A percentile compares a stretch with the other conserved stretches of the same genome.
Conservation (phyloP, 2,113 vertebrate genomes). For the Campylorhamphus procurvoides region DNA sequence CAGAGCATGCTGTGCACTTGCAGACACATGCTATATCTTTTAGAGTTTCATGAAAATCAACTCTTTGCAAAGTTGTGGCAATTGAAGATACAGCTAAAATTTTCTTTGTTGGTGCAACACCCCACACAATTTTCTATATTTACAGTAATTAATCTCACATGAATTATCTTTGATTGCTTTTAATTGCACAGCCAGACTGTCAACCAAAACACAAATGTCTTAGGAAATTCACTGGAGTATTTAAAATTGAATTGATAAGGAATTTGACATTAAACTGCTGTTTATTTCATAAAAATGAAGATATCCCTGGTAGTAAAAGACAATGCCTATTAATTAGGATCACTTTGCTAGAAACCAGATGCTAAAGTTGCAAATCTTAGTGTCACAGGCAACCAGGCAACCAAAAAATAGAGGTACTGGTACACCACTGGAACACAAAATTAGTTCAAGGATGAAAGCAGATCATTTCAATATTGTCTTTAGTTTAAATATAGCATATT, state of each 20-base stretch:
- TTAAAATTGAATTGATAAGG: background rate
- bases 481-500: background rate
- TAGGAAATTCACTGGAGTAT: background rate
- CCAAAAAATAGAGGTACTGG: background rate
- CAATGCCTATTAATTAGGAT: background rate
- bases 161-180: background rate
- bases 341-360: background rate
- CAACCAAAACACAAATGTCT: background rate
- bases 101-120: background rate
- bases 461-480: background rate
- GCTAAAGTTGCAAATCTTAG: background rate
- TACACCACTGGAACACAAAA: background rate
- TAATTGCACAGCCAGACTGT: background rate
- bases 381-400: background rate
- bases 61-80: background rate
- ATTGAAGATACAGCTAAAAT: background rate
- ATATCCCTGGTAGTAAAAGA: background rate
- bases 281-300: background rate
- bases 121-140: background rate
- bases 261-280: background rate
- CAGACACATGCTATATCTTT: rapidly evolving
- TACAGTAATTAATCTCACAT: slow-evolving; percentile 22
- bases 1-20: background rate
- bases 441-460: background rate
- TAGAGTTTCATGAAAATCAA: background rate